Base-by-base conservation (phyloP, 2,113 vertebrate species). In the Nestor notabilis region DNA sequence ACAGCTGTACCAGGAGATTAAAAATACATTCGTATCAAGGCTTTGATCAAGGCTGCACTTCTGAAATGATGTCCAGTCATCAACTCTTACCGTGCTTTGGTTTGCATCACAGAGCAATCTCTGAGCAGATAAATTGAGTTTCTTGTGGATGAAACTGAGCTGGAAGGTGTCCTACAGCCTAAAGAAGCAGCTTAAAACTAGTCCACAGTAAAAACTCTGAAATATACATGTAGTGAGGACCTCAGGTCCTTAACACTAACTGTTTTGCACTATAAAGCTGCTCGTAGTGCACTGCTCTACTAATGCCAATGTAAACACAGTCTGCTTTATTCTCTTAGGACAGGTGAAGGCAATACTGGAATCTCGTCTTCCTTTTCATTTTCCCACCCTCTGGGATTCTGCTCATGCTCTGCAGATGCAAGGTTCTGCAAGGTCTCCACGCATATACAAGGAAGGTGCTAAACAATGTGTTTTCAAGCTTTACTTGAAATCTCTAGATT, bases 1-100 rank as follows among this genome's bases (percentile, higher is more conserved):
- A 17, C 37, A n/a, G 20, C n/a, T 79, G 39, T 43, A 70, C 27
- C 24, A 83, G 18, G 20, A 83, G 47, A 88, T 72, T 85, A 80
- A 92, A 94, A 95, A 89, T 41, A 46, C 27, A 65, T 65, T 92
- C 76, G 52, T 17, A 55, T 80, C 52, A 91, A 85, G 20, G 35
- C 53, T 89, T 91, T 69, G 53, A 90, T 82, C 82, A 77, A 83
- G 63, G 17, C 5, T 50, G 47, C 28, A 71, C 28, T 81, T 95
- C 60, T 66, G 82, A 90, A 93, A 87, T 13, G 56, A 75, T 52
- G 24, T 61, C 25, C 11, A 35, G 50, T 27, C 61, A 68, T 29
- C 23, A 63, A 10, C 20, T 76, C 56, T 75, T 64, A 63, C 35
- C 64, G 17, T 80, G 75, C 66, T 92, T 93, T 85, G 63, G 47